phyloP scores from a whole-genome alignment of 1,140 invertebrate genomes.

The Microvelia longipes region DNA sequence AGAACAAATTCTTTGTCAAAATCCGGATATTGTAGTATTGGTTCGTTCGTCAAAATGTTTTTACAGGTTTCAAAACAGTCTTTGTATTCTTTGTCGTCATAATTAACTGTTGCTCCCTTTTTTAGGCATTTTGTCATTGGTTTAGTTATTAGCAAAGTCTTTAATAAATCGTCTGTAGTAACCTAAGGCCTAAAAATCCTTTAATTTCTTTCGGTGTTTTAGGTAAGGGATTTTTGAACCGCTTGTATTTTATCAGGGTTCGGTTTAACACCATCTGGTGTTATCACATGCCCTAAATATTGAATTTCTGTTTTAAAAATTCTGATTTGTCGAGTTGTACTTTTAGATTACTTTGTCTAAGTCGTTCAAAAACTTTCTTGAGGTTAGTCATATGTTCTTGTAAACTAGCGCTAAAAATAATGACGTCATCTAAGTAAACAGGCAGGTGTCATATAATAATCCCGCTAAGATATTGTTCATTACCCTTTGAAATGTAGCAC shows the following conservation, averaged over 20 bases:
- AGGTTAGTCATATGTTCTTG: constrained; percentile 26
- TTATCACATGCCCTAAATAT: constrained; percentile 28
- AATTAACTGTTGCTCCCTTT: constrained; percentile 16
- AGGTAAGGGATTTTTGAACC: constrained; percentile 20
- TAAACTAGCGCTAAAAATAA: too few species aligned
- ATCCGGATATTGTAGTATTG: constrained; percentile 24
- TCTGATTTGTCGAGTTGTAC: constrained; percentile 20
- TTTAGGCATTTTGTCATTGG: constrained; percentile 24
- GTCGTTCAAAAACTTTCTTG: constrained; percentile 18
- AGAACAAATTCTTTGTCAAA: constrained; percentile 19
- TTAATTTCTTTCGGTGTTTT: constrained; percentile 17
- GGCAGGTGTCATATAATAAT: too few species aligned
- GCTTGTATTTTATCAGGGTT: constrained; percentile 25
- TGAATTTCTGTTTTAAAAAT: constrained; percentile 23
- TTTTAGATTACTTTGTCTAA: constrained; percentile 16
- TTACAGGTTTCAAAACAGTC: constrained; percentile 29
- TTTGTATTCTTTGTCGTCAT: constrained; percentile 4
- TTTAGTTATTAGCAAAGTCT: constrained; percentile 23
- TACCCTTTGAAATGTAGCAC: too few species aligned
- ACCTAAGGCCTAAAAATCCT: constrained; percentile 20
- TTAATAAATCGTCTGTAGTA: constrained; percentile 22
- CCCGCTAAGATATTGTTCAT: too few species aligned
- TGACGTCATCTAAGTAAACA: too few species aligned
- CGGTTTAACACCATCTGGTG: constrained; percentile 22
- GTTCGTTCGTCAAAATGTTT: constrained; percentile 26